A percentile compares a stretch with the other conserved stretches of the same genome.
phyloP scores from a whole-genome alignment of 2,888 invertebrate species.

The Microchrysa polita region DNA sequence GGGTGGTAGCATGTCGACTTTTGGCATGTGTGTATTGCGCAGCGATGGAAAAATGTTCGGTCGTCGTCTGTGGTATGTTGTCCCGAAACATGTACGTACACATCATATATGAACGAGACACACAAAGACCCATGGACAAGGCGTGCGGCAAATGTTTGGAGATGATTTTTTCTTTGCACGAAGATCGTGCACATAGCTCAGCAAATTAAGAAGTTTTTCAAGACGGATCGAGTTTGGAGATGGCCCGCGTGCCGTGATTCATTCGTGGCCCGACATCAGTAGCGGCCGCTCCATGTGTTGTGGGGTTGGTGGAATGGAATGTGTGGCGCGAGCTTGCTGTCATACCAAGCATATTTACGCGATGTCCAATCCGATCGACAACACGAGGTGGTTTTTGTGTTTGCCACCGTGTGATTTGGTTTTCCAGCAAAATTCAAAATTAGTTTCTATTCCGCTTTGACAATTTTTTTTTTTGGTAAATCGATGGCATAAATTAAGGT shows the following conservation, averaged over 20 bases:
- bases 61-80: too few species aligned
- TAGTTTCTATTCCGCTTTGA: too few species aligned
- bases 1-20: neutral
- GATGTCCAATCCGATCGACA: too few species aligned
- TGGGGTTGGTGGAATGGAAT: neutral
- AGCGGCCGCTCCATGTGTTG: neutral
- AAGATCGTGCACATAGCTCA: too few species aligned
- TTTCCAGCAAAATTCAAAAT: too few species aligned
- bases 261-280: neutral
- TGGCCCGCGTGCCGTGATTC: neutral
- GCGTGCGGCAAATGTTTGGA: slow-evolving; percentile 3
- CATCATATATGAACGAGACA: too few species aligned
- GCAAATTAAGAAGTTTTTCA: neutral
- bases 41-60: slow-evolving; percentile 26
- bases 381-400: too few species aligned
- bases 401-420: too few species aligned
- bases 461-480: too few species aligned
- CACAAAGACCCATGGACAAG: slow-evolving; percentile 11
- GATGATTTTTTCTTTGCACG: neutral
- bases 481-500: too few species aligned
- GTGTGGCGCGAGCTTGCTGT: neutral
- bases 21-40: slow-evolving; percentile 27
- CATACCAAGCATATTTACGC: neutral
- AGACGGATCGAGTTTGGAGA: too few species aligned
- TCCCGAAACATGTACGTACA: too few species aligned